phyloP scores from a whole-genome alignment of 1,140 invertebrate genomes.

The Heliothis subflexa region DNA sequence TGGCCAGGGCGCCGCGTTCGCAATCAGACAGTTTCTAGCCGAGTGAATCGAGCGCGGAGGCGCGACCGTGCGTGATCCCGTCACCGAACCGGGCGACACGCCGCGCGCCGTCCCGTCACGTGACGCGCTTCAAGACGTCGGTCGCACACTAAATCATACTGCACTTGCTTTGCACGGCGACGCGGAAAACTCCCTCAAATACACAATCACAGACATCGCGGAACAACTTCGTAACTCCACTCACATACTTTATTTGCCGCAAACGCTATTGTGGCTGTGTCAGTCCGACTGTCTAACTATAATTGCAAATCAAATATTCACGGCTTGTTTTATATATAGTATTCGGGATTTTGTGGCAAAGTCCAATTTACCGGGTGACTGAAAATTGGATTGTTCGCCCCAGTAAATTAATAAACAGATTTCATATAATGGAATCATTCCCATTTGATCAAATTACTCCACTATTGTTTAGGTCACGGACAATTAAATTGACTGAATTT shows the following conservation, averaged over 20 bases:
- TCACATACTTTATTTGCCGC: not conserved
- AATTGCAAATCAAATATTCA: constrained; percentile 30
- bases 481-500: not conserved
- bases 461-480: not conserved
- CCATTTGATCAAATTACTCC: not conserved
- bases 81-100: constrained; percentile 46
- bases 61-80: constrained; percentile 52
- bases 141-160: constrained; percentile 27
- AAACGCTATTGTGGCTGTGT: constrained; percentile 6
- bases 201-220: constrained; percentile 10
- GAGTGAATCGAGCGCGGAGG: constrained; percentile 43
- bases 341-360: constrained; percentile 5
- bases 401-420: constrained; percentile 8
- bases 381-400: constrained; percentile 18
- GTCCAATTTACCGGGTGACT: constrained; percentile 10
- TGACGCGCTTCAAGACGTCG: constrained; percentile 1
- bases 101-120: not conserved
- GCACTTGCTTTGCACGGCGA: not conserved
- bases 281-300: not conserved
- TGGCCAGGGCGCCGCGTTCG: constrained; percentile 60
- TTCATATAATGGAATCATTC: constrained; percentile 10
- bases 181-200: constrained; percentile 7
- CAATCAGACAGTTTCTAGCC: constrained; percentile 62
- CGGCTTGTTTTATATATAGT: constrained; percentile 22
- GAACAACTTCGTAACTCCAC: not conserved